These are phyloP conservation scores for Isaurus tuberculatus DNA, from an alignment of 92 coral and sea anemone species.

Conservation along the genomic window DNA sequence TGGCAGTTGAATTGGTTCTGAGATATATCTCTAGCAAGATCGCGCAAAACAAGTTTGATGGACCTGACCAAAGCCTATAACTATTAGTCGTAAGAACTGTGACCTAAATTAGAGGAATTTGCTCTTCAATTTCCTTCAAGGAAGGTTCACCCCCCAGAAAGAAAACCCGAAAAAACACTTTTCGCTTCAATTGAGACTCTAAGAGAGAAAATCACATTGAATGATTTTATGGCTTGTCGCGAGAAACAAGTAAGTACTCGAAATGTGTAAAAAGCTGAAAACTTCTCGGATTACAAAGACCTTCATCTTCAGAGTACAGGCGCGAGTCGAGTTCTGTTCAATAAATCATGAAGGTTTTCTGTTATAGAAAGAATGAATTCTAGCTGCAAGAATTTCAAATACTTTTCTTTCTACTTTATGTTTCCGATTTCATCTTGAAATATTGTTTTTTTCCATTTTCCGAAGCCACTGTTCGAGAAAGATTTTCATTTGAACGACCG, in stretches of 20 bases:
- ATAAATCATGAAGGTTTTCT: conserved; percentile 38
- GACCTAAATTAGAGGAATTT: conserved; percentile 11
- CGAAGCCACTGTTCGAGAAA: not conserved
- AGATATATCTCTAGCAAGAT: not conserved
- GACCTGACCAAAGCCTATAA: not conserved
- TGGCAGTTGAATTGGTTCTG: not conserved
- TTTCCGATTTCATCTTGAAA: not conserved
- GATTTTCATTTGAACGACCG: not conserved
- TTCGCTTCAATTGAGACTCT: conserved; percentile 16
- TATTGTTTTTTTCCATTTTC: not conserved
- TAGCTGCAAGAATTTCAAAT: conserved; percentile 8
- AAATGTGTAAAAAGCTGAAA: conserved; percentile 38
- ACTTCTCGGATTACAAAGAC: conserved; percentile 33
- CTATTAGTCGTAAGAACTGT: not conserved
- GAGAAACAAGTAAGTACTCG: conserved; percentile 14
- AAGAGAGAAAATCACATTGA: conserved; percentile 3
- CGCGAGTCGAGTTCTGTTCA: conserved; percentile 48
- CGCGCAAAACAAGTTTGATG: not conserved
- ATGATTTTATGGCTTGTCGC: not conserved
- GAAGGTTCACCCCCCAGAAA: conserved; percentile 19
- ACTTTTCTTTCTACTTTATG: not conserved
- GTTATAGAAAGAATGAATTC: conserved; percentile 32
- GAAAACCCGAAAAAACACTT: not conserved
- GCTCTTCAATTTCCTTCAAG: conserved; percentile 3
- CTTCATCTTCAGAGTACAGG: conserved; percentile 26